Conservation (phyloP, 2,888 invertebrate genomes). For the Drosophila bunnanda region DNA sequence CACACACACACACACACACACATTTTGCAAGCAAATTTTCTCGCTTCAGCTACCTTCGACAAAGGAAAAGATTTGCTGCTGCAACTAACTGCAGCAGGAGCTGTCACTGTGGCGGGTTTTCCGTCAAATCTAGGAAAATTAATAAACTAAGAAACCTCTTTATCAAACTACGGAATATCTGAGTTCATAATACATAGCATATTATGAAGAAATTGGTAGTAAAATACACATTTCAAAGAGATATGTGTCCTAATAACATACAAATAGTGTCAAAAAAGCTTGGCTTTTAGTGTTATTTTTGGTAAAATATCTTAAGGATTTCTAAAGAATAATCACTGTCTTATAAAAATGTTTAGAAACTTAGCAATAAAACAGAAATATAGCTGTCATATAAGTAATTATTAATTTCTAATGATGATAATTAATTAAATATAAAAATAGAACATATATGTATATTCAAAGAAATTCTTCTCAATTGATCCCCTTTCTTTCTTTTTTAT, state of each 20-base stretch:
- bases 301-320: background rate
- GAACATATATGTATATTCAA: background rate
- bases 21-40: constrained; percentile 33
- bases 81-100: constrained; percentile 40
- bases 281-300: background rate
- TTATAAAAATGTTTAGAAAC: background rate
- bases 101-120: constrained; percentile 3
- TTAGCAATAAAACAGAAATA: background rate
- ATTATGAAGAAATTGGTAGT: too few relatives aligned
- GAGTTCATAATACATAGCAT: too few relatives aligned
- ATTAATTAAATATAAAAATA: background rate
- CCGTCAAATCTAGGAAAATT: constrained; percentile 1
- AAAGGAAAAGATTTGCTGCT: constrained; percentile 43
- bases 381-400: background rate
- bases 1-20: constrained; percentile 16
- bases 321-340: background rate
- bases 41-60: constrained; percentile 76
- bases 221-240: too few relatives aligned
- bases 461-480: too few relatives aligned
- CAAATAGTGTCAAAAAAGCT: background rate
- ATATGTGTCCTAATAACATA: background rate
- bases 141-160: background rate
- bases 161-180: too few relatives aligned
- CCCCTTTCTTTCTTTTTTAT: background rate
- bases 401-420: background rate